phyloP scores from a whole-genome alignment of 2,113 vertebrate genomes.

The Spheniscus mendiculus region DNA sequence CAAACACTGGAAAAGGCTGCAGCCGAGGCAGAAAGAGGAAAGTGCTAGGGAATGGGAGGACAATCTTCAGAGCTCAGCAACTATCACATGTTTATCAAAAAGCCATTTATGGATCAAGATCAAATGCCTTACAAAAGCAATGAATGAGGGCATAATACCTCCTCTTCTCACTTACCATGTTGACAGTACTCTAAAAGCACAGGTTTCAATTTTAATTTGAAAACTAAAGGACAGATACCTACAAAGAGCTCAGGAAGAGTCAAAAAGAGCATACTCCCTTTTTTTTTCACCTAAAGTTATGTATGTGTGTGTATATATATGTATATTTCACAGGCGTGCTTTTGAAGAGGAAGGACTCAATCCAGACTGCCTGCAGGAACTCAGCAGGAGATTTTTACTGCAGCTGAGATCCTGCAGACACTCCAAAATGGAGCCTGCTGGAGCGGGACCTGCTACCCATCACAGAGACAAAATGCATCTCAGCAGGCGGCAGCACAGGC shows the following conservation, averaged over 20 bases:
- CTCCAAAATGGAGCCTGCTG: not conserved
- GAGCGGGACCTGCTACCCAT: accelerated
- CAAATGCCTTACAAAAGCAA: not conserved
- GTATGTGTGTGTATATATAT: accelerated
- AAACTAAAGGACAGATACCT: not conserved
- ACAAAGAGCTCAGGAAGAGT: not conserved
- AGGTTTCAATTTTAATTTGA: not conserved
- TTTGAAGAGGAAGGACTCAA: not conserved
- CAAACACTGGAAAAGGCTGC: not conserved
- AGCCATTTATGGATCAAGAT: not conserved
- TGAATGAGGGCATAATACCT: not conserved
- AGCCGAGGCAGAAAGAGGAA: not conserved
- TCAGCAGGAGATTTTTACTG: not conserved
- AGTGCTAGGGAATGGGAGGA: not conserved
- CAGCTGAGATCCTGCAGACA: not conserved
- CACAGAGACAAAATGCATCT: not conserved
- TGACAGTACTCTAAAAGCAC: not conserved
- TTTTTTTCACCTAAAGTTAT: not conserved
- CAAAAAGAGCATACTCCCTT: not conserved
- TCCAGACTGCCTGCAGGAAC: not conserved
- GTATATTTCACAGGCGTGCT: not conserved
- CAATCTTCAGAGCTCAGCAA: not conserved
- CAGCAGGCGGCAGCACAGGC: no score
- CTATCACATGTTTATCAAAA: not conserved
- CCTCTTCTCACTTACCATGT: not conserved